Percentiles rank a stretch among this genome's conserved stretches.
These are phyloP conservation scores for Trimorus sp. DNA, from an alignment of 2,888 invertebrate genomes.

Conservation along the genomic window DNA sequence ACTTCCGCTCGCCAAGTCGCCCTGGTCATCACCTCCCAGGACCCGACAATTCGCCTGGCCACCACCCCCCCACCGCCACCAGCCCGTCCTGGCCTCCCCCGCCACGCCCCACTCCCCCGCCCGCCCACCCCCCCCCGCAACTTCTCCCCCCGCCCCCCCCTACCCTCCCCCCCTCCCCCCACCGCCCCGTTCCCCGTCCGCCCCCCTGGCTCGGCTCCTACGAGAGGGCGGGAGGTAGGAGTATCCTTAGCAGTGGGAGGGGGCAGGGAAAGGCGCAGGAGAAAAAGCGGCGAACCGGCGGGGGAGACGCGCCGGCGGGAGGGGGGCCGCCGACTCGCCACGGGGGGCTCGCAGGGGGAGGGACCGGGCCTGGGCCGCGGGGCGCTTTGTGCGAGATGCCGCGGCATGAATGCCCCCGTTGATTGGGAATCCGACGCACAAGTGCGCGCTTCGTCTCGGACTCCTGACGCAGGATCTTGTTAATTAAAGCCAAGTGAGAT, in stretches of 20 bases:
- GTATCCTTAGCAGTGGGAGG: conserved; percentile 53
- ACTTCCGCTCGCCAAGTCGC: no score
- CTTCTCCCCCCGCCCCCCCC: no score
- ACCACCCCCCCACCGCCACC: no score
- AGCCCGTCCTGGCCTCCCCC: no score
- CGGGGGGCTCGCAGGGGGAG: conserved; percentile 41
- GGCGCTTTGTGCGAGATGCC: conserved; percentile 69
- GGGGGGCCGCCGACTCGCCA: conserved; percentile 26
- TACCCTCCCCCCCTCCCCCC: no score
- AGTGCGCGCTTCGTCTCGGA: conserved; percentile 65
- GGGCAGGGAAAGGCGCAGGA: conserved; percentile 44
- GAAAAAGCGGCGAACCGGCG: conserved; percentile 17
- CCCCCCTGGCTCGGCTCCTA: not conserved
- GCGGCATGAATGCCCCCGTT: conserved; percentile 77
- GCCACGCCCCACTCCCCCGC: no score
- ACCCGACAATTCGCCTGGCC: no score
- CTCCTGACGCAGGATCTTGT: conserved; percentile 73
- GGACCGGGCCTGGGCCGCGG: conserved; percentile 52
- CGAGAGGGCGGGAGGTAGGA: conserved; percentile 65
- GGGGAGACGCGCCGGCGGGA: conserved; percentile 1
- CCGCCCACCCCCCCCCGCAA: no score
- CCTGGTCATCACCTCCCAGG: no score
- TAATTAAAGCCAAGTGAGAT: conserved; percentile 80
- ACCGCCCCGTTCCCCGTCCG: no score
- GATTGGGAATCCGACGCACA: conserved; percentile 76